Evolutionary conservation across 2,113 vertebrate species (phyloP).

Genomic region (Malaclemys terrapin): DNA sequence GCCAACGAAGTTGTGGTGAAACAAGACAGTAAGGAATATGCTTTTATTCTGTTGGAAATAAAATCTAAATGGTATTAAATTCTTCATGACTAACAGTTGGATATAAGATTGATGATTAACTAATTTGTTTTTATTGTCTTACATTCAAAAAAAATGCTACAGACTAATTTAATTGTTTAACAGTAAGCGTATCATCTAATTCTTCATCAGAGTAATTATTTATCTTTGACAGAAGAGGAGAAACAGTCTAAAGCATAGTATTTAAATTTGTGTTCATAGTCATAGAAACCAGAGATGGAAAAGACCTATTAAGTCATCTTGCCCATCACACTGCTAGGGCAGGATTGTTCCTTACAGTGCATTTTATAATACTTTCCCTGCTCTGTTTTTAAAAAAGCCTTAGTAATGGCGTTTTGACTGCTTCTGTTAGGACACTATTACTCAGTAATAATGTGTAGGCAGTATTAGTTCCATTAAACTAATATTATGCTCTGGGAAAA

Average conservation of each 20-base stretch:
- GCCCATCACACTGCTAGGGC: neutral
- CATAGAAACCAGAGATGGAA: neutral
- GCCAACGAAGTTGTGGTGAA: conserved; percentile 12
- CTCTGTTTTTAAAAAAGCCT: neutral
- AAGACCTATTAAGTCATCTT: neutral
- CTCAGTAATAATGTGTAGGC: neutral
- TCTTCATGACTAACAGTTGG: conserved; percentile 24
- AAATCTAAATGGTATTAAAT: conserved; percentile 44
- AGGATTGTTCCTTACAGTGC: neutral
- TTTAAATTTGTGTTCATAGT: neutral
- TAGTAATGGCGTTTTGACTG: neutral
- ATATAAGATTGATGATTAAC: conserved; percentile 46
- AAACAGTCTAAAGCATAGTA: neutral
- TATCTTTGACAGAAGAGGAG: conserved; percentile 2
- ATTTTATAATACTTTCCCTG: neutral
- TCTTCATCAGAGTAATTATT: conserved; percentile 48
- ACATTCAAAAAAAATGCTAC: conserved; percentile 52
- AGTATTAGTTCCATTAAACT: conserved; percentile 30
- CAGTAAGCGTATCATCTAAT: conserved; percentile 65
- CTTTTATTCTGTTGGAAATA: conserved; percentile 53
- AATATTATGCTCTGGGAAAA: neutral
- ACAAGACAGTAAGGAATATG: neutral
- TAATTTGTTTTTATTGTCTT: conserved; percentile 58
- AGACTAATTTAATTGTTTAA: conserved; percentile 66
- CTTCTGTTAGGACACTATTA: neutral